Base-by-base conservation (phyloP, 2,113 vertebrate genomes). In the Chinchilla lanigera region DNA sequence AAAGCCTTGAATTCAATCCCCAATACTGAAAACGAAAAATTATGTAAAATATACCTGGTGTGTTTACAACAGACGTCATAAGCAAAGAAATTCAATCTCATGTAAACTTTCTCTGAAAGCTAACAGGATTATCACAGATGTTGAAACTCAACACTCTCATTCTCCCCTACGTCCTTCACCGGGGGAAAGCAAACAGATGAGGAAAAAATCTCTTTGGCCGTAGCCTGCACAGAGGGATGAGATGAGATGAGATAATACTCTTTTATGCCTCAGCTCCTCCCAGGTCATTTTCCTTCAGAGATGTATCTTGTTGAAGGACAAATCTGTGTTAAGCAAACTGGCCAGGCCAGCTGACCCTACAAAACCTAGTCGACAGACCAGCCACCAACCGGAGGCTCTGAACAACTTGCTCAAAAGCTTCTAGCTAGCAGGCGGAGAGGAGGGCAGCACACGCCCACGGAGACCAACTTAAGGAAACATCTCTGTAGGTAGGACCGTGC, bases 31-130 rank as follows among this genome's bases (percentile, higher is more conserved):
- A 54, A 78, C 16, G 26, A 50, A 80, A 86, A 94, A 94, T 60
- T n/a, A 90, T 22, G 41, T 33, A 80, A 93, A 89, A 94, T 41
- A 71, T 77, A 75, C 19, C 81, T 75, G 22, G 22, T 65, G 19
- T 86, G 61, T 73, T 78, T 71, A 94, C 28, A 94, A 94, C 83
- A 96, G 86, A 71, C 30, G 35, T 58, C 86, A 63, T 60, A 6
- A 86, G 84, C 67, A 85, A 93, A 84, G 81, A 97, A 75, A 77
- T 82, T 77, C 61, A 47, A 93, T 56, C 61, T 96, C 88, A 33
- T 44, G 44, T n/a, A 87, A 84, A 92, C 50, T 47, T 50, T 82
- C 54, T 69, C 73, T 73, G 44, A 77, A 85, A 87, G 44, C 54
- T 96, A 94, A 94, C 0, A 60, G 54, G 50, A 94, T 88, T 77